Evolutionary conservation across 2,888 invertebrate species (phyloP), one percentile per base, ranked within the genome.

Genomic region (Cosmopolites sordidus): DNA sequence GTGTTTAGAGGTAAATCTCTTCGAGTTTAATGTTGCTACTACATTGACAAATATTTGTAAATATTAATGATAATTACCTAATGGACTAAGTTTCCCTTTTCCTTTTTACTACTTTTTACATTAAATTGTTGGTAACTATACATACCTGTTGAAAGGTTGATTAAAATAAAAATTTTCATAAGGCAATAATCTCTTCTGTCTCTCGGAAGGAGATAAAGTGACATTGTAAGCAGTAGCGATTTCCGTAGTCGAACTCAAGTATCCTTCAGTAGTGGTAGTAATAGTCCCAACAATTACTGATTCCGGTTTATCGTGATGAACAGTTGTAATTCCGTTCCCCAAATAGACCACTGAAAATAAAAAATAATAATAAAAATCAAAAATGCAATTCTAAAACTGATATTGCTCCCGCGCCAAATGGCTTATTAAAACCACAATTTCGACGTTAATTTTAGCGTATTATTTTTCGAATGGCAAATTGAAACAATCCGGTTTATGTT

Each of bases 81-180:
- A n/a, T n/a, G n/a, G n/a, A n/a, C n/a, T n/a, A n/a, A n/a, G n/a
- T n/a, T n/a, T n/a, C n/a, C n/a, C n/a, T n/a, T n/a, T n/a, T n/a
- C n/a, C n/a, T n/a, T n/a, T n/a, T n/a, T n/a, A n/a, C n/a, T n/a
- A n/a, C n/a, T n/a, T n/a, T n/a, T n/a, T n/a, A n/a, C n/a, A n/a
- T n/a, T n/a, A n/a, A n/a, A n/a, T n/a, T n/a, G n/a, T n/a, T n/a
- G n/a, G n/a, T n/a, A n/a, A 14, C 14, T 48, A 16, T 15, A 14
- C 38, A 51, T 50, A 57, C 71, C 75, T 58, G 70, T 75, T 47
- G 72, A 75, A 54, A 66, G 78, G 68, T 67, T 75, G 71, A n/a
- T 84, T 76, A 18, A 80, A 76, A 70, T 89, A 90, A 73, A 85
- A 91, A 29, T 87, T 88, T 82, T 87, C 86, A 70, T 90, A 90